These are phyloP conservation scores for Dicranocentrus wangi DNA, from an alignment of 2,888 invertebrate species.

Conservation along the genomic window DNA sequence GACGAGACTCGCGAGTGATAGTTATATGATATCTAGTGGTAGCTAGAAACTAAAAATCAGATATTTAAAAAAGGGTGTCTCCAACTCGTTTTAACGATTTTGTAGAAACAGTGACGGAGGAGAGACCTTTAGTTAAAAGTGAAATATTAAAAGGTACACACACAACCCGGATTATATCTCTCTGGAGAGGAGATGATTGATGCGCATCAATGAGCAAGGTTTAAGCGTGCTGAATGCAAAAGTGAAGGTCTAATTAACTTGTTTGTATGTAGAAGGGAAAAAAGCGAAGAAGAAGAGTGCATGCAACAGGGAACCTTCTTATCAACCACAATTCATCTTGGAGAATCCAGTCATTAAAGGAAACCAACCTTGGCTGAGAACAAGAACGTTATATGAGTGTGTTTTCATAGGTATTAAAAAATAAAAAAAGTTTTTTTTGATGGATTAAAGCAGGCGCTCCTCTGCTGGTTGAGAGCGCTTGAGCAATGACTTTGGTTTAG, in stretches of 20 bases:
- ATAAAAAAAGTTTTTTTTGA: not conserved
- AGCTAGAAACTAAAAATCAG: no score
- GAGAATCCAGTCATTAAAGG: constrained; percentile 37
- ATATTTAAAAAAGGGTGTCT: no score
- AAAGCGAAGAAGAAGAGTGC: not conserved
- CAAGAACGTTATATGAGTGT: no score
- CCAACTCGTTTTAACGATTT: no score
- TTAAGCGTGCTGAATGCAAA: constrained; percentile 5
- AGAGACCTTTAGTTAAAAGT: no score
- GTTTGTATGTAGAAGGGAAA: constrained; percentile 16
- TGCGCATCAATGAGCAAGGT: constrained; percentile 18
- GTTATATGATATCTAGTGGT: no score
- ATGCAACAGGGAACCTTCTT: constrained; percentile 23
- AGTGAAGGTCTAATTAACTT: constrained; percentile 29
- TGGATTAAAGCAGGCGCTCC: not conserved
- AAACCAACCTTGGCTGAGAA: constrained; percentile 15
- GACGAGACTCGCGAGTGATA: no score
- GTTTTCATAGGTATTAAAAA: no score
- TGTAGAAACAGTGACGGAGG: no score
- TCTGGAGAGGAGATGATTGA: not conserved
- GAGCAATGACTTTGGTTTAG: not conserved
- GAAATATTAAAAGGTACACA: not conserved
- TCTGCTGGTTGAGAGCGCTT: not conserved
- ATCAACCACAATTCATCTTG: constrained; percentile 34
- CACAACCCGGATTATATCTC: no score